These are phyloP conservation scores for Chelonia mydas DNA, from an alignment of 2,797 vertebrate species.

Conservation along the genomic window DNA sequence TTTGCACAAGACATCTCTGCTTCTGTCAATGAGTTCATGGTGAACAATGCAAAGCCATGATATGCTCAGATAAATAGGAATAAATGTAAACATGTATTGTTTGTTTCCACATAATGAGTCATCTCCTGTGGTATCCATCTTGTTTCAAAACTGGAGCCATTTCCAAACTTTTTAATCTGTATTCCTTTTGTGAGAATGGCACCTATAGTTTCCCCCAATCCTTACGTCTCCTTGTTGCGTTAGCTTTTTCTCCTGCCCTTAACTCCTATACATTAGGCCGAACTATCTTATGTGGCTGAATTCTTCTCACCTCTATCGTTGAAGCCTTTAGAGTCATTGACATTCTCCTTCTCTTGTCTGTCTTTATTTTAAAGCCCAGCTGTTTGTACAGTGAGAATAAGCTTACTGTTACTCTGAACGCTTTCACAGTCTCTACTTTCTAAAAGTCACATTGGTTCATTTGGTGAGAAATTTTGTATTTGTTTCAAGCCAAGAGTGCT, in stretches of 20 bases:
- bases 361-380: not conserved
- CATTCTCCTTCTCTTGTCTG: constrained; percentile 1
- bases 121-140: constrained; percentile 27
- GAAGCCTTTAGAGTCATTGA: not conserved
- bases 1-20: constrained; percentile 29
- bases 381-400: not conserved
- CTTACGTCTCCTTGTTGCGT: constrained; percentile 27
- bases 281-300: not conserved
- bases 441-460: not conserved
- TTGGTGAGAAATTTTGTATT: not conserved
- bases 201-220: not conserved
- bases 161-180: constrained; percentile 26
- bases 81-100: constrained; percentile 48
- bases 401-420: not conserved
- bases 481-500: not conserved
- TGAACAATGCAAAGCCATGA: constrained; percentile 44
- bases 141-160: constrained; percentile 13
- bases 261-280: not conserved
- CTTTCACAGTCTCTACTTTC: constrained; percentile 1
- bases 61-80: constrained; percentile 44
- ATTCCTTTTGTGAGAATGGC: not conserved
- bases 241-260: constrained; percentile 11
- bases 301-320: constrained; percentile 17
- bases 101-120: constrained; percentile 12
- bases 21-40: constrained; percentile 38